Base-by-base conservation (phyloP, 2,113 vertebrate genomes). In the Pagrus major region DNA sequence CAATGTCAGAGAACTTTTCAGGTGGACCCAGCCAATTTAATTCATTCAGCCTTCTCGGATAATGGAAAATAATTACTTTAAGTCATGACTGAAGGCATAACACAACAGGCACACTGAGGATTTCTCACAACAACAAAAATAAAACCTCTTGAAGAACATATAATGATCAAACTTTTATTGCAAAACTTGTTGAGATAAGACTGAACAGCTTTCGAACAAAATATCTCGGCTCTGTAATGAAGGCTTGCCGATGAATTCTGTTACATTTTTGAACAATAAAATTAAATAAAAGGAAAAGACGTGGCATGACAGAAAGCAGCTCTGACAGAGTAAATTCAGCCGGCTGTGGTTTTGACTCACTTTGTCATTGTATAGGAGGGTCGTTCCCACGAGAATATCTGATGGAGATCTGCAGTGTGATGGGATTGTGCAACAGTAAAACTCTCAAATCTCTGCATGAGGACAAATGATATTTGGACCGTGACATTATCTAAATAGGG, bases 131-230 rank as follows among this genome's bases (percentile, higher is more conserved):
- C 18, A 15, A 7, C 11, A 16, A 52, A n/a, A 52, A 29, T 1
- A 20, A 27, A 51, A 20, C n/a, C 3, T 54, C 11, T 47, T 9
- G 39, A 68, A 56, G 73, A 2, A 23, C 6, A 39, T 29, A 11
- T 16, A 5, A 66, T 9, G 46, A 80, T 33, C 21, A 23, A 46
- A 76, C 3, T 82, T 90, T 90, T 88, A 88, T 88, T 88, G 79
- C 69, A 80, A 76, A 87, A 84, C 47, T 71, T 58, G 9, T 46
- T 39, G 23, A 74, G 21, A 78, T 63, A 56, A 72, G 1, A 51
- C 20, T 64, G 18, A 39, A 64, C 3, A 76, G 37, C 46, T 71
- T 39, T 47, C 10, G 51, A 63, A 82, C 63, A 49, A 5, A 44
- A 54, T 27, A 0, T 46, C 56, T 46, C 11, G 3, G 56, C 25